A percentile compares a stretch with the other conserved stretches of the same genome.
Evolutionary conservation across 2,888 invertebrate species (phyloP).

Genomic region (Carcina quercana): DNA sequence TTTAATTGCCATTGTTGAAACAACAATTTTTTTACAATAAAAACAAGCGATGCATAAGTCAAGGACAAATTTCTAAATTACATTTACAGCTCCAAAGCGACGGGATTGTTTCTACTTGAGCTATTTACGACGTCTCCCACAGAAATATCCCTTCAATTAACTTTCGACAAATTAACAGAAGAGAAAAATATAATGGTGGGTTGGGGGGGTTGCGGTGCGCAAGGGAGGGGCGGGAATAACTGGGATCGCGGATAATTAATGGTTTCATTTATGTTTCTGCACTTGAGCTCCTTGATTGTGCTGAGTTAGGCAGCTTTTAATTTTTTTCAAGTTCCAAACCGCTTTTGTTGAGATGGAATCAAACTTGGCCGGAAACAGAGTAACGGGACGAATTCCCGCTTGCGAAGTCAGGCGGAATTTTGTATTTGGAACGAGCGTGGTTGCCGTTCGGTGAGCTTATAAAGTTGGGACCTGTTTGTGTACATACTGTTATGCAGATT

Average conservation of each 20-base stretch:
- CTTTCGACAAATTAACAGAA: constrained; percentile 59
- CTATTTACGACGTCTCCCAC: constrained; percentile 40
- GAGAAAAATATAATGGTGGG: constrained; percentile 52
- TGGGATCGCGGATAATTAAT: constrained; percentile 69
- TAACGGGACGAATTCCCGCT: too few relatives aligned
- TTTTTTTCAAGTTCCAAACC: constrained; percentile 55
- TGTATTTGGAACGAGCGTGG: too few relatives aligned
- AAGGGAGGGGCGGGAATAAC: constrained; percentile 45
- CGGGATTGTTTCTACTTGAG: constrained; percentile 31
- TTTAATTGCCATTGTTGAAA: too few relatives aligned
- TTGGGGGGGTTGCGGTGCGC: constrained; percentile 25
- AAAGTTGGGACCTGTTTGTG: constrained; percentile 11
- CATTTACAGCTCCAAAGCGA: constrained; percentile 35
- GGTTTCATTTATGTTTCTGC: constrained; percentile 73
- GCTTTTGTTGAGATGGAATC: constrained; percentile 54
- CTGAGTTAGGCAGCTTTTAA: constrained; percentile 54
- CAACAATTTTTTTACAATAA: too few relatives aligned
- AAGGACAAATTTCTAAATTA: constrained; percentile 34
- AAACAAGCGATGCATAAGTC: too few relatives aligned
- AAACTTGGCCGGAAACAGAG: constrained; percentile 9
- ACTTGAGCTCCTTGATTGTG: constrained; percentile 69
- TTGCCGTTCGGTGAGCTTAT: neutral
- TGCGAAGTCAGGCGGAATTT: too few relatives aligned
- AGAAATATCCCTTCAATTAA: constrained; percentile 59
- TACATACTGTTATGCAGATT: constrained; percentile 47